These are phyloP conservation scores for Idaea dimidiata DNA, from an alignment of 2,888 invertebrate species.

Conservation along the genomic window DNA sequence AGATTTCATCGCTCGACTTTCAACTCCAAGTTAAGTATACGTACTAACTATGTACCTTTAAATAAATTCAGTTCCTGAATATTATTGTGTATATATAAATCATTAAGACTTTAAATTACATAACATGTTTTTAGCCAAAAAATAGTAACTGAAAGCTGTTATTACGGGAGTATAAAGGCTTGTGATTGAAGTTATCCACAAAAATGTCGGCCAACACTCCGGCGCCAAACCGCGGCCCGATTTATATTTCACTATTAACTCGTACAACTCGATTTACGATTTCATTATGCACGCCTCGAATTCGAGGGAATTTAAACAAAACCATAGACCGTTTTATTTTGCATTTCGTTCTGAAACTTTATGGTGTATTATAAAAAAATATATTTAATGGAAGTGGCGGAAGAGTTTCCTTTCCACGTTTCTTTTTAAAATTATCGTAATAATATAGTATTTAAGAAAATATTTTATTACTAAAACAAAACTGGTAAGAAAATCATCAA, in stretches of 20 bases:
- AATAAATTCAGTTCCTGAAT: no score
- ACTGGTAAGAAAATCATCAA: no score
- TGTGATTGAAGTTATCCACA: slow-evolving; percentile 70
- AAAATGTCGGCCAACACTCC: slow-evolving; percentile 66
- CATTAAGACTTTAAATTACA: not conserved
- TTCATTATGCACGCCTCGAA: slow-evolving; percentile 55
- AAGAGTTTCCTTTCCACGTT: not conserved
- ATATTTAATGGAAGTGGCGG: not conserved
- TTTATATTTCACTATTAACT: slow-evolving; percentile 64
- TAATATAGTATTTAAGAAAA: no score
- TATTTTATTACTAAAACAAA: no score
- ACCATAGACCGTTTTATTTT: slow-evolving; percentile 8
- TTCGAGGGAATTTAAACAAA: slow-evolving; percentile 40
- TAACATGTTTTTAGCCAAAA: not conserved
- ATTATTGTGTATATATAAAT: no score
- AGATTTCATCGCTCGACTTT: no score
- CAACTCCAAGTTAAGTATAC: no score
- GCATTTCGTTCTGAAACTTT: not conserved
- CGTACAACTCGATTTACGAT: slow-evolving; percentile 62
- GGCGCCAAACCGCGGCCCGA: slow-evolving; percentile 66
- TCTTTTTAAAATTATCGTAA: not conserved
- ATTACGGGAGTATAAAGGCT: slow-evolving; percentile 34
- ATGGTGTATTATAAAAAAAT: not conserved
- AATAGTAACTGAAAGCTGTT: not conserved
- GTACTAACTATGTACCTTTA: no score